Percentiles rank a stretch among this genome's conserved stretches.
Conservation (phyloP, 53 echinoderm and acorn worm genomes). For the Antedon mediterranea region DNA sequence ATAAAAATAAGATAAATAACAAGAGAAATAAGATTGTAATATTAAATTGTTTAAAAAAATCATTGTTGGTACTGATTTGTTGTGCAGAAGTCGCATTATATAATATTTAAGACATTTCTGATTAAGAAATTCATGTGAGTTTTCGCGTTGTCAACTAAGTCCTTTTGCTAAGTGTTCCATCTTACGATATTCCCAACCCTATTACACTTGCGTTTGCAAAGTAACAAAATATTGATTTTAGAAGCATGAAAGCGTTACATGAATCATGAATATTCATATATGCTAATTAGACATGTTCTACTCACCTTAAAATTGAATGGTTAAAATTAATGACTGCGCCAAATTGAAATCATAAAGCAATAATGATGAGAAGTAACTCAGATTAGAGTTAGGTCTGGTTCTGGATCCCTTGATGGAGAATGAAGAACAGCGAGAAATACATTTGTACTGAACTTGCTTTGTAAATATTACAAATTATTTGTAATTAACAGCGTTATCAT, state of each 20-base stretch:
- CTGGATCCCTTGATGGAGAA: not conserved
- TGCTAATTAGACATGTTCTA: not conserved
- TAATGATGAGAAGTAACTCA: not conserved
- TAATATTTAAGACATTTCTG: not conserved
- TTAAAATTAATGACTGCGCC: not conserved
- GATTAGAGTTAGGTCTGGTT: not conserved
- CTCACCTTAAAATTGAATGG: not conserved
- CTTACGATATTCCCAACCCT: not conserved
- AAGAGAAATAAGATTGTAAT: too few relatives aligned
- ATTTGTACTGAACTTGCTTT: not conserved
- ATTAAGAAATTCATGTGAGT: not conserved
- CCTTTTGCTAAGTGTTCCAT: not conserved
- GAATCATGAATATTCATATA: not conserved
- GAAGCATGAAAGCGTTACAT: not conserved
- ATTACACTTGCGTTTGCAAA: not conserved
- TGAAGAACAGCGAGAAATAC: not conserved
- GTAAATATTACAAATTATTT: slow-evolving; percentile 1
- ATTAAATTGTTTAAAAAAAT: too few relatives aligned
- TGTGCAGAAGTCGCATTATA: too few relatives aligned
- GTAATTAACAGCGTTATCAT: slow-evolving; percentile 1
- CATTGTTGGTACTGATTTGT: too few relatives aligned
- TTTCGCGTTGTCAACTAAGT: not conserved
- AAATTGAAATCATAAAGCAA: not conserved
- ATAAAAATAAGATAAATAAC: too few relatives aligned
- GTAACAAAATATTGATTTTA: not conserved